Evolutionary conservation across 1,140 invertebrate species (phyloP).

Genomic region (Cotesia typhae): DNA sequence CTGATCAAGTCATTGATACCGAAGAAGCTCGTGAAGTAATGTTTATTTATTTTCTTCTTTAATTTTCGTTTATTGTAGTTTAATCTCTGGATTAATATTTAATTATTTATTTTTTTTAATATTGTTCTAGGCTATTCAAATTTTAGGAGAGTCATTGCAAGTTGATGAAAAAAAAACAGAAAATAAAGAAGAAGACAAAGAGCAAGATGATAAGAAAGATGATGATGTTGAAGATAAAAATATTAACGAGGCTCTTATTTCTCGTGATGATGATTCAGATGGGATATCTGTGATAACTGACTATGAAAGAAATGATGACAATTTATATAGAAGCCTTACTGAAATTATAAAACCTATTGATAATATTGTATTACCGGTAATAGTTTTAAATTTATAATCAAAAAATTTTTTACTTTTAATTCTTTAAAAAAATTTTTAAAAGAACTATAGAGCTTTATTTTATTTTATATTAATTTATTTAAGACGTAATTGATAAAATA

Average conservation of each 20-base stretch:
- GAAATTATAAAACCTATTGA: constrained; percentile 2
- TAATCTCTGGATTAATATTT: background rate
- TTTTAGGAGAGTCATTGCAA: background rate
- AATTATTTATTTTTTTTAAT: background rate
- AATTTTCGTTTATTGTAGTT: background rate
- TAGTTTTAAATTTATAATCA: background rate
- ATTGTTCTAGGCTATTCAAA: constrained; percentile 17
- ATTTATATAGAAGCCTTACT: background rate
- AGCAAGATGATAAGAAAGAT: background rate
- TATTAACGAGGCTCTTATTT: background rate
- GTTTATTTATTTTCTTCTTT: background rate
- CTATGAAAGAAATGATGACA: constrained; percentile 27
- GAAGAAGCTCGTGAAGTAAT: constrained; percentile 22
- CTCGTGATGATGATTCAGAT: constrained; percentile 34
- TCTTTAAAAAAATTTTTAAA: too few relatives aligned
- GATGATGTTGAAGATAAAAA: background rate
- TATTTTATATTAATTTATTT: too few relatives aligned
- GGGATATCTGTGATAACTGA: constrained; percentile 38
- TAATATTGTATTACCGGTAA: background rate
- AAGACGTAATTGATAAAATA: too few relatives aligned
- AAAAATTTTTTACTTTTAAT: background rate
- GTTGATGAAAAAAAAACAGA: background rate
- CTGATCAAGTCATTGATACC: background rate
- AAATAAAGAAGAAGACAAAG: background rate
- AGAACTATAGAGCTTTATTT: too few relatives aligned